phyloP scores from a whole-genome alignment of 2,113 vertebrate genomes.

The Sebastes schlegelii region DNA sequence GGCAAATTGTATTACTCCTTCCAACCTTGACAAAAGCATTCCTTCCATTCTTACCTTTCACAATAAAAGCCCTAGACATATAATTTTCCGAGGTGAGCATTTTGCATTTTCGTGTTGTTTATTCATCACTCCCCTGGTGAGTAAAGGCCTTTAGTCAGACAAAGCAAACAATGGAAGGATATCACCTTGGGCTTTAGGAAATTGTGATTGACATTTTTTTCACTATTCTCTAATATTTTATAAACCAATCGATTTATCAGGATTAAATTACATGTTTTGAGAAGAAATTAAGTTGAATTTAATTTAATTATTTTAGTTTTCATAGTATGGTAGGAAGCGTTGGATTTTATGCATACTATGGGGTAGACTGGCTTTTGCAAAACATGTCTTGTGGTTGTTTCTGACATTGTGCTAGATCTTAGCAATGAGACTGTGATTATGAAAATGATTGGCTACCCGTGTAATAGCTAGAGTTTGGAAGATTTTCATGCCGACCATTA shows the following conservation, averaged over 20 bases:
- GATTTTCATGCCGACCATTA: slow-evolving; percentile 11
- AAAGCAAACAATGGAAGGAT: background rate
- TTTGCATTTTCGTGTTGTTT: too few relatives aligned
- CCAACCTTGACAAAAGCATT: too few relatives aligned
- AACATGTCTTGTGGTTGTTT: slow-evolving; percentile 22
- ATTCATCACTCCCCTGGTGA: too few relatives aligned
- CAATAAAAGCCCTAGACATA: too few relatives aligned
- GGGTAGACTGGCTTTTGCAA: background rate
- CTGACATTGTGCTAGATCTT: slow-evolving; percentile 10
- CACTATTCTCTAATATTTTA: background rate
- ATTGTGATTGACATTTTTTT: background rate
- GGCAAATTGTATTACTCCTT: too few relatives aligned
- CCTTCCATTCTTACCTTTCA: too few relatives aligned
- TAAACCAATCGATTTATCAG: background rate
- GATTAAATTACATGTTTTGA: background rate
- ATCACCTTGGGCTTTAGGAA: background rate
- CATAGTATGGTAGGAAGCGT: background rate
- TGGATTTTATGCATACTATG: background rate
- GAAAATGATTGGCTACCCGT: slow-evolving; percentile 2
- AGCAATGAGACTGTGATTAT: background rate
- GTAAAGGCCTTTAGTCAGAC: background rate
- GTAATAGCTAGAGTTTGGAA: slow-evolving; percentile 9
- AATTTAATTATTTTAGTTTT: background rate
- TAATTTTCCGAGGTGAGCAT: too few relatives aligned
- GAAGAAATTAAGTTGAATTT: background rate